Percentiles rank a stretch among this genome's conserved stretches.
Conservation (phyloP, 2,888 invertebrate genomes). For the Acronicta aceris region DNA sequence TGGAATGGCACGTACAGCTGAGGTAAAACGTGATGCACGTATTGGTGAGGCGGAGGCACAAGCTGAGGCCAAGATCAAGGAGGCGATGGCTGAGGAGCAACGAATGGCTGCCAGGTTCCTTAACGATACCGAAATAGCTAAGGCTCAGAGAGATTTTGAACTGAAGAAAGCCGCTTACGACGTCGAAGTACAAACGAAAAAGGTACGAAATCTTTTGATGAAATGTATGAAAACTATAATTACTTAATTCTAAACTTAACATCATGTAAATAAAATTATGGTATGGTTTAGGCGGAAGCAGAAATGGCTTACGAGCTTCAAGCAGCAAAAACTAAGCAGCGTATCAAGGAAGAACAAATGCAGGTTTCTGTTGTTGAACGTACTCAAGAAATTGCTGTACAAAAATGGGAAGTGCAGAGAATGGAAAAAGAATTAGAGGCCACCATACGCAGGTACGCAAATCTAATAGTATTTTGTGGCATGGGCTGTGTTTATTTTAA, state of each 20-base stretch:
- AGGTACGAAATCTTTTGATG: slow-evolving; percentile 82
- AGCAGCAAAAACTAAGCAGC: slow-evolving; percentile 98
- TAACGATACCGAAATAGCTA: slow-evolving; percentile 99
- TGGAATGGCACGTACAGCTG: slow-evolving; percentile 98
- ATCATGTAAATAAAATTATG: not conserved
- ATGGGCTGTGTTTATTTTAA: not conserved
- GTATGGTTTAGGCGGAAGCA: slow-evolving; percentile 92
- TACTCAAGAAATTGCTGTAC: slow-evolving; percentile 97
- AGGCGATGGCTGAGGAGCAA: slow-evolving; percentile 98
- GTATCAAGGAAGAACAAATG: slow-evolving; percentile 99
- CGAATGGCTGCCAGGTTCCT: slow-evolving; percentile 97
- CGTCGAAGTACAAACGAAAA: slow-evolving; percentile 97
- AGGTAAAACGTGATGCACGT: slow-evolving; percentile 98
- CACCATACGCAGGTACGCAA: slow-evolving; percentile 91
- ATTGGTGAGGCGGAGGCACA: slow-evolving; percentile 99
- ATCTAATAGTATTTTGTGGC: not conserved
- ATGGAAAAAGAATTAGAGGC: slow-evolving; percentile 98
- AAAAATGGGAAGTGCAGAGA: slow-evolving; percentile 98
- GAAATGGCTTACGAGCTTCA: slow-evolving; percentile 98
- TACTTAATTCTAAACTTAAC: too few species aligned
- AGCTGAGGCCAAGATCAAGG: slow-evolving; percentile 97
- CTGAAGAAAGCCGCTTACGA: slow-evolving; percentile 99
- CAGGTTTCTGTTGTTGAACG: slow-evolving; percentile 97
- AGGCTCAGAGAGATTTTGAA: slow-evolving; percentile 98
- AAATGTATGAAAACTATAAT: too few species aligned